Evolutionary conservation across 2,888 invertebrate genomes (phyloP), one percentile per base, ranked within the genome.

Genomic region (Exocentrus adspersus): DNA sequence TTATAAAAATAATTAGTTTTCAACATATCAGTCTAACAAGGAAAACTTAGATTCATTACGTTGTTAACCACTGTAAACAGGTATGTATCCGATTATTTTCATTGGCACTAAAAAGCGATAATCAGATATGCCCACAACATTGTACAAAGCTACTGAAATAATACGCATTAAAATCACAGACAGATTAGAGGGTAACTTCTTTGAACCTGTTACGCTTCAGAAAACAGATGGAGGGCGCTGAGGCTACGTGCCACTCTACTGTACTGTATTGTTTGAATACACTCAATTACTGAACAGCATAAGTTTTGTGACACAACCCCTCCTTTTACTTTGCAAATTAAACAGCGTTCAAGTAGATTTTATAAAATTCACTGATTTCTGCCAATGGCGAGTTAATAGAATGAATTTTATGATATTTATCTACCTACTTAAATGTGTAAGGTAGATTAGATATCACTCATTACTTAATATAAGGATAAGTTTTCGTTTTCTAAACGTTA

Each of bases 121-220:
- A 80, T 80, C 81, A 79, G 79, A 78, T 80, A 77, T 72, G 71
- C 72, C 67, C 72, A 73, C 73, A 70, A 69, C 67, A 75, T 74
- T 75, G 74, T 72, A 77, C 76, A 79, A 78, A 77, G 78, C 77
- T 76, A 76, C 77, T 77, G 80, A 79, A 81, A 81, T 82, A 81
- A 82, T 81, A 71, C 80, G 81, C 78, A 81, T 81, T 81, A 81
- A 79, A 81, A 81, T 81, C 81, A 80, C 79, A 78, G 78, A 70
- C 67, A 78, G 79, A 81, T 81, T 79, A 79, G 72, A 75, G 69
- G 73, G 73, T 73, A 72, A 76, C 76, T 78, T 75, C 82, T 82
- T 82, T 82, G 82, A 82, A 80, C 80, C 78, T 78, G 76, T 79
- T 76, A 80, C 81, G 81, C 81, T 76, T 75, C 77, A 75, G 61